Evolutionary conservation across 2,888 invertebrate species (phyloP), one percentile per base, ranked within the genome.

Genomic region (Drosophila leonis): DNA sequence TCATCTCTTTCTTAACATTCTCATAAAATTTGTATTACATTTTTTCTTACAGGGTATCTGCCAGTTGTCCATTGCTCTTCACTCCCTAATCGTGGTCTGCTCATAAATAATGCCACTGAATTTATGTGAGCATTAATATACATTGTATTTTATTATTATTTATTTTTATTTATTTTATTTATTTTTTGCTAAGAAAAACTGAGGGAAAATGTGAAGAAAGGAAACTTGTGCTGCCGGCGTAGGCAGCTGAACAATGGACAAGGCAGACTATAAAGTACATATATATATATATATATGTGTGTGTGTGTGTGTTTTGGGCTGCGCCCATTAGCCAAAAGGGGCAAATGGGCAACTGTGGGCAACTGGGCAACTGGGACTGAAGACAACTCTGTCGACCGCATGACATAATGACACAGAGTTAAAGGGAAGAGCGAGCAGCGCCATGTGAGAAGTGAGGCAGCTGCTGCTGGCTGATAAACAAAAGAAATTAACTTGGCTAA

Each of bases 351-450:
- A 12, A 42, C 12, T 41, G 62, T 48, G 60, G 29, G 52, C 27
- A 46, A 52, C 48, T 61, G 62, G 51, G 29, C 9, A 24, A 52
- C 63, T 67, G 57, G 24, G 31, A 46, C 51, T 63, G 63, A 20
- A 33, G 55, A 41, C 44, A 61, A 24, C 44, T 35, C 70, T 42
- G 56, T 59, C 71, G 74, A 79, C 82, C 82, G 72, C 76, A 79
- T 82, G 82, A 82, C 82, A 82, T 82, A 82, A 82, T 82, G 73
- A 82, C 82, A 77, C 74, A 74, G 49, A 60, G 56, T 13, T n/a
- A 42, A 51, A 44, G 62, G 56, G 60, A 55, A 59, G 59, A 65
- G 61, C 46, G 75, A 29, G 24, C 44, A 54, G 37, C n/a, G 31
- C 10, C 10, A 51, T 44, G 71, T 62, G 67, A 51, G 59, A 66